Evolutionary conservation across 1,140 invertebrate genomes (phyloP).

Genomic region (Hycleus phaleratus): DNA sequence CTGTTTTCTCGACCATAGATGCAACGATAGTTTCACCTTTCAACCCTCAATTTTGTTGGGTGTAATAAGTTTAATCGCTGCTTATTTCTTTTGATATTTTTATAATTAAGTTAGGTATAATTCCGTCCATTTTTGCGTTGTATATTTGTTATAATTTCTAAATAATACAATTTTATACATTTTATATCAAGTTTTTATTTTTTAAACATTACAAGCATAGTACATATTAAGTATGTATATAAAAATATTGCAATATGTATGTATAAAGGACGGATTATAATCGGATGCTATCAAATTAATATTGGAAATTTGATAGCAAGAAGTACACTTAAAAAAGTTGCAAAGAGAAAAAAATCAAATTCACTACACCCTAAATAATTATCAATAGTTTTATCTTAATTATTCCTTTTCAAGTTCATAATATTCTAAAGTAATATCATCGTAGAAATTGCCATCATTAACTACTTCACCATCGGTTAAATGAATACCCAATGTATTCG

Average conservation of each 20-base stretch:
- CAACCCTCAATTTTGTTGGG: constrained; percentile 1
- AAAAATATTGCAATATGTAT: constrained; percentile 7
- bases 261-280: constrained; percentile 3
- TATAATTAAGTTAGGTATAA: neutral
- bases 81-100: neutral
- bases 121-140: constrained; percentile 6
- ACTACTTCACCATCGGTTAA: constrained; percentile 46
- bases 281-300: constrained; percentile 2
- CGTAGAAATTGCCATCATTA: constrained; percentile 45
- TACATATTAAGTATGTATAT: constrained; percentile 4
- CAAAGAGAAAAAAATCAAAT: neutral
- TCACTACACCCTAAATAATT: neutral
- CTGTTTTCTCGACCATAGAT: constrained; percentile 84
- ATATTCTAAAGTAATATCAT: constrained; percentile 51
- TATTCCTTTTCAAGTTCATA: constrained; percentile 21
- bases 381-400: neutral
- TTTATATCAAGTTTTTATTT: neutral
- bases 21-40: constrained; percentile 50
- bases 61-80: neutral
- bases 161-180: neutral
- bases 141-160: constrained; percentile 3
- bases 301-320: neutral
- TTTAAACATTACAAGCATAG: constrained; percentile 5
- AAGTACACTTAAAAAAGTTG: constrained; percentile 8
- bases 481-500: constrained; percentile 45